Conservation (phyloP, 2,888 invertebrate species). For the Troides oblongomaculatus region DNA sequence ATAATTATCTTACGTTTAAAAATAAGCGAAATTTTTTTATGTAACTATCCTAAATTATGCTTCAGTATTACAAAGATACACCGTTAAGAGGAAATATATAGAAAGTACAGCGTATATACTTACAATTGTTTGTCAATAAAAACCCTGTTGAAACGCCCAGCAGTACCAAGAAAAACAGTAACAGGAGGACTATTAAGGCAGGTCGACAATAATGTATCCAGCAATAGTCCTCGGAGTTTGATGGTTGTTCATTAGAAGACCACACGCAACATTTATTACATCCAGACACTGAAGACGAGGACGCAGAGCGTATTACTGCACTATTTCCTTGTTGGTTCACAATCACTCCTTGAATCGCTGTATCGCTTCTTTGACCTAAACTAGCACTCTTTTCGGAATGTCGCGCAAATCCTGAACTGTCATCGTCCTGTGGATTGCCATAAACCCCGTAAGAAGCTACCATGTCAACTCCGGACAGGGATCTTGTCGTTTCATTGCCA, state of each 20-base stretch:
- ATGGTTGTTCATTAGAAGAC: constrained; percentile 58
- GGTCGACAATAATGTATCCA: constrained; percentile 79
- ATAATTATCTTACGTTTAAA: too few relatives aligned
- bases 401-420: constrained; percentile 72
- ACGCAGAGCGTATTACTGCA: constrained; percentile 64
- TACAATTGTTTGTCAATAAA: constrained; percentile 80
- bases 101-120: constrained; percentile 45
- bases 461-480: constrained; percentile 75
- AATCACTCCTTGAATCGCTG: constrained; percentile 74
- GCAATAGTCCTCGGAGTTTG: constrained; percentile 74
- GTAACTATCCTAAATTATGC: too few relatives aligned
- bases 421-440: constrained; percentile 72
- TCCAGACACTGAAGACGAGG: constrained; percentile 47
- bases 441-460: constrained; percentile 78
- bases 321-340: constrained; percentile 77
- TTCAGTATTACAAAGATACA: too few relatives aligned
- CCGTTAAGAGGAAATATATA: not conserved
- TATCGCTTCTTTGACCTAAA: constrained; percentile 69
- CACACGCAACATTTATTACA: constrained; percentile 66
- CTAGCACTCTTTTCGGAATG: constrained; percentile 65
- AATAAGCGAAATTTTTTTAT: too few relatives aligned
- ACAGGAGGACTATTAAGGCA: constrained; percentile 73
- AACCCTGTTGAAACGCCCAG: constrained; percentile 80
- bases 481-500: constrained; percentile 66
- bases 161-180: constrained; percentile 77